Conservation (phyloP, 37 sponge, comb jelly and placozoan genomes). For the Aplysina aerophoba region DNA sequence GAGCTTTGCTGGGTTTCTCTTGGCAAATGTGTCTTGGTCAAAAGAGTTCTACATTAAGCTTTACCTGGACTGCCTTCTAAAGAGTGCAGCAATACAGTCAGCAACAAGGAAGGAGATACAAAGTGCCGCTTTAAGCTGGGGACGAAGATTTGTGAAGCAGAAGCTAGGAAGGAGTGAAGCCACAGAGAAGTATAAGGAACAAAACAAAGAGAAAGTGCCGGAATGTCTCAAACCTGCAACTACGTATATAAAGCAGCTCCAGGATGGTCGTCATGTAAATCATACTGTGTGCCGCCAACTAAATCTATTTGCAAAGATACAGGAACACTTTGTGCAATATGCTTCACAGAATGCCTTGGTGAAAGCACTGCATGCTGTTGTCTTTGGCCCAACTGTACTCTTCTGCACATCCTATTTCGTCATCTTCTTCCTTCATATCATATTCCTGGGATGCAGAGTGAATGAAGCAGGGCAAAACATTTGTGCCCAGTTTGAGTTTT, state of each 20-base stretch:
- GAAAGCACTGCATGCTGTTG: background rate
- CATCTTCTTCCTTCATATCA: background rate
- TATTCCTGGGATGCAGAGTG: background rate
- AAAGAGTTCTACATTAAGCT: background rate
- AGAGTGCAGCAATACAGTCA: background rate
- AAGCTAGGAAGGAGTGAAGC: background rate
- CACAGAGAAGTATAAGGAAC: background rate
- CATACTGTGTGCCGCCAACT: background rate
- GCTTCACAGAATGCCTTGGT: background rate
- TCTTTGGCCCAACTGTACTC: background rate
- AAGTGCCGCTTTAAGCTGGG: background rate
- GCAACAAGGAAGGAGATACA: background rate
- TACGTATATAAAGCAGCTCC: background rate
- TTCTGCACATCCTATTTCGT: background rate
- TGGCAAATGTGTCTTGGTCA: background rate
- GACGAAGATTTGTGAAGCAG: background rate
- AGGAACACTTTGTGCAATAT: background rate
- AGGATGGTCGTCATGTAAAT: background rate
- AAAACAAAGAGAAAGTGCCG: background rate
- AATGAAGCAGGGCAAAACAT: background rate
- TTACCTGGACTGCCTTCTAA: background rate
- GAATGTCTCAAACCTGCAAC: background rate
- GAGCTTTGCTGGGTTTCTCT: background rate
- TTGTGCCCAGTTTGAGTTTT: background rate
- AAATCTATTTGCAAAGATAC: background rate